Evolutionary conservation across 2,888 invertebrate species (phyloP), one percentile per base, ranked within the genome.

Genomic region (Acronicta aceris): DNA sequence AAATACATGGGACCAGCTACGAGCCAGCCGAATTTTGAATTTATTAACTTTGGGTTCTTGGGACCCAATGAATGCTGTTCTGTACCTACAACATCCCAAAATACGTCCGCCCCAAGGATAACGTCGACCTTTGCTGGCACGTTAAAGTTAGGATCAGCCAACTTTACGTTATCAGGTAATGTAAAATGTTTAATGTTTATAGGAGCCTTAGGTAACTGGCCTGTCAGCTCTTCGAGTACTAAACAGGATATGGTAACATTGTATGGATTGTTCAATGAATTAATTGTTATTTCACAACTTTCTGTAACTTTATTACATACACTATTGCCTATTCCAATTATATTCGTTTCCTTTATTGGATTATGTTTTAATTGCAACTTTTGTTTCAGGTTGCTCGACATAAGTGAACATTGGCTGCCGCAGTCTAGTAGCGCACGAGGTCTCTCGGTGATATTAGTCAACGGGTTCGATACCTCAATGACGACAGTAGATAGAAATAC

Each of bases 251-350:
- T 33, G 16, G 33, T 47, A 47, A 16, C n/a, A 4, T 12, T 47
- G 6, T 33, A 47, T 17, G 47, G 47, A 16, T 33, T 36, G 9
- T 47, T 47, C 5, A 47, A 17, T 33, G 47, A 47, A 16, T 33
- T 16, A 2, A 47, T 16, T 17, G 9, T 8, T 5, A 47, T 33
- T 2, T 10, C 10, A 8, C 33, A 16, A 2, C 12, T 8, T 47
- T 47, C 30, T 10, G 33, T 47, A 3, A 47, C 30, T 6, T 47
- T 30, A 9, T 48, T 2, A 12, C 41, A 42, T 30, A 30, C 15
- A 15, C 15, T 50, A 27, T 50, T 51, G 16, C 51, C 51, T 51
- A 51, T 42, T 15, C 51, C 51, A 10, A 52, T 17, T 13, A 52
- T 30, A 1, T 51, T 41, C 30, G 30, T 7, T 33, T 42, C 42